Base-by-base conservation (phyloP, 1,140 invertebrate genomes). In the Hylyphantes graminicola region DNA sequence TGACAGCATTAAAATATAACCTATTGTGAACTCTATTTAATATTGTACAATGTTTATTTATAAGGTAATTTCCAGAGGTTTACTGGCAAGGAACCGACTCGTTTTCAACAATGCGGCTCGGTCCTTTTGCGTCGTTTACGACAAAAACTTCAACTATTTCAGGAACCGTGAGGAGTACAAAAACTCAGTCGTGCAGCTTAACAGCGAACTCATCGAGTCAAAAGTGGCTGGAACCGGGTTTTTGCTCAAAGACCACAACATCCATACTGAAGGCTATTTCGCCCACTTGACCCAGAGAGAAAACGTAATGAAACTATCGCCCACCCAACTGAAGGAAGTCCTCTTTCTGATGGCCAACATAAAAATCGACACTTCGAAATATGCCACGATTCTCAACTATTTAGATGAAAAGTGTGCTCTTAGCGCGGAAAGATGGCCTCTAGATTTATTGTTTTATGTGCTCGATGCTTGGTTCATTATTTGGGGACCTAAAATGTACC, bases 381-480 rank as follows among this genome's bases (percentile, higher is more conserved):
- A 73, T 74, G 9, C 19, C 50, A 65, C 19, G 12, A 55, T 65
- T 64, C 21, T 78, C 15, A 70, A 17, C 8, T 79, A 61, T 61
- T 74, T 85, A 59, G 84, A 79, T 73, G 75, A 85, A 53, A 76
- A 85, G 48, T 85, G 82, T 78, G 82, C 65, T 17, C 12, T 72
- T 35, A 70, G 82, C 35, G 74, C 51, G 12, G 64, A 77, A 72
- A 77, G 75, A 59, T 85, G 84, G 84, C 21, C 55, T 70, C 21
- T 85, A 7, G 84, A 78, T 74, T 15, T 74, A 7, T 55, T 61
- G 19, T 74, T 85, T 64, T 80, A 80, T 57, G 51, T 85, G 48
- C 57, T 85, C 7, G 84, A 85, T 65, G 67, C 68, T 55, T 85
- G 84, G 84, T 50, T 85, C 11, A 77, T 85, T 48, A 79, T 85